Evolutionary conservation across 1,140 invertebrate genomes (phyloP), one percentile per base, ranked within the genome.

Genomic region (Pantala flavescens): DNA sequence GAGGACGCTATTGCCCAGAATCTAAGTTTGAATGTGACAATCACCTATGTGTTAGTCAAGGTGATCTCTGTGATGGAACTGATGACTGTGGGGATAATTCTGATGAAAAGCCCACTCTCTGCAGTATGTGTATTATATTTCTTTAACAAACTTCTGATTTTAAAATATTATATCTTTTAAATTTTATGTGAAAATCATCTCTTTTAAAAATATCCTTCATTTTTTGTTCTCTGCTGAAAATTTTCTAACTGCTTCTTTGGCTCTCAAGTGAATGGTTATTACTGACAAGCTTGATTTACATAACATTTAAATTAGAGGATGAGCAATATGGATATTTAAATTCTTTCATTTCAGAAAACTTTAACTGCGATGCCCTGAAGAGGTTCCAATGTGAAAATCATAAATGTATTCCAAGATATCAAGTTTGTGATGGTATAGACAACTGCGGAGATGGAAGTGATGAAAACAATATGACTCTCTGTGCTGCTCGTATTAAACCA

Each of bases 391-490:
- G 96, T 81, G 85, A 88, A 55, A 97, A 97, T 81, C 90, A 93
- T 76, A 90, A 91, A 74, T 98, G 96, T 79, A 93, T 98, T 70
- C 89, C 92, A 0, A 86, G 88, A 78, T 96, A 91, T 79, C 89
- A 92, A 76, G 83, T 93, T 19, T 95, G 94, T 82, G 92, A 97
- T 82, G 90, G 92, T 7, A 83, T 91, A 5, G 93, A 97, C 81
- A 93, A 98, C 80, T 98, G 96, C 83, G 93, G 93, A 23, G 96
- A 98, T 82, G 93, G 93, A 49, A 93, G 91, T 0, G 95, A 97
- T 81, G 95, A 97, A 82, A 96, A 96, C 80, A 94, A 95, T 83
- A 91, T 95, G 87, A 95, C 91, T 0, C 83, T 94, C 72, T 97
- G 93, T 79, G 87, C 89, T 1, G 84, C 86, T n/a, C 87, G 87